Evolutionary conservation across 2,113 vertebrate species (phyloP).

Genomic region (Ranitomeya variabilis): DNA sequence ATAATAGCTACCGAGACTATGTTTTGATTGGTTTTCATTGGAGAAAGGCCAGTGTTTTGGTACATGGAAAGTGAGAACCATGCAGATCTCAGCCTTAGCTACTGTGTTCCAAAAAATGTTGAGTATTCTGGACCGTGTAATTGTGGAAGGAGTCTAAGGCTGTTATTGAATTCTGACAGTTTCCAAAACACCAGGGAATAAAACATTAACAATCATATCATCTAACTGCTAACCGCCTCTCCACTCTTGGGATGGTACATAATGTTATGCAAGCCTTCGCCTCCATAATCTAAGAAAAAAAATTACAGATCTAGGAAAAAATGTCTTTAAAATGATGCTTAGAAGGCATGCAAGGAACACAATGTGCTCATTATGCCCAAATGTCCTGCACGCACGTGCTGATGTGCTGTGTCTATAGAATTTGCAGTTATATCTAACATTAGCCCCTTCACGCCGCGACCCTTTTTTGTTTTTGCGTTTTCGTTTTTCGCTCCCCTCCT

Average conservation of each 20-base stretch:
- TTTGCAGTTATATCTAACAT: neutral
- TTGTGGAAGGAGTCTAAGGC: slow-evolving; percentile 49
- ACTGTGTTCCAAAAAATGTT: slow-evolving; percentile 54
- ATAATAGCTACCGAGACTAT: slow-evolving; percentile 52
- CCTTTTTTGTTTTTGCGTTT: too few species aligned
- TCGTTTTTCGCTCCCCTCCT: too few species aligned
- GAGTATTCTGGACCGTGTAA: slow-evolving; percentile 51
- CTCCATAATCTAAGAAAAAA: slow-evolving; percentile 20
- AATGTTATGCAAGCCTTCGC: slow-evolving; percentile 40
- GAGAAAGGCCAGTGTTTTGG: slow-evolving; percentile 53
- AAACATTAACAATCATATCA: slow-evolving; percentile 41
- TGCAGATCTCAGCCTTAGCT: slow-evolving; percentile 38
- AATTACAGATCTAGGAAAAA: slow-evolving; percentile 39
- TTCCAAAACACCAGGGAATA: slow-evolving; percentile 51
- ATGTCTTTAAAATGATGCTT: slow-evolving; percentile 9
- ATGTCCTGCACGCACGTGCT: neutral
- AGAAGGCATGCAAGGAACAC: slow-evolving; percentile 1
- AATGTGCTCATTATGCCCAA: neutral
- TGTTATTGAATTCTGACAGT: slow-evolving; percentile 48
- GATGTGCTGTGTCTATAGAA: neutral
- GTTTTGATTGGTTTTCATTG: slow-evolving; percentile 55
- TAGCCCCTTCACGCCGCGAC: too few species aligned
- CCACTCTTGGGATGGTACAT: slow-evolving; percentile 35
- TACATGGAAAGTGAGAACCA: slow-evolving; percentile 48
- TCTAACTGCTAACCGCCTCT: slow-evolving; percentile 37